Evolutionary conservation across 2,797 vertebrate species (phyloP), one percentile per base, ranked within the genome.

Genomic region (Gallirallus australis): DNA sequence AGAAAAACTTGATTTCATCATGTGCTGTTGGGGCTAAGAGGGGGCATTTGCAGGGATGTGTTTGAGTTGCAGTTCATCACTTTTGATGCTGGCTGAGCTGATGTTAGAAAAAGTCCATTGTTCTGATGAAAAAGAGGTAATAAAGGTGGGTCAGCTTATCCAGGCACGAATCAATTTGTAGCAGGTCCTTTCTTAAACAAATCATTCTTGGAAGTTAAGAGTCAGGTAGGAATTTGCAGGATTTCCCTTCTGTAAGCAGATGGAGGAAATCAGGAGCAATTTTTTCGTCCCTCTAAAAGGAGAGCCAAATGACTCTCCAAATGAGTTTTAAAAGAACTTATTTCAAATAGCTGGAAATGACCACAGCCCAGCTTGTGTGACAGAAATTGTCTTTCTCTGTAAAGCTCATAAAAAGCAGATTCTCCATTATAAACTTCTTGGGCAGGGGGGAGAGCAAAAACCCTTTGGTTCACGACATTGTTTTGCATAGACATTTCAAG

Each of bases 221-320:
- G 90, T 76, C 78, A 81, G 76, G 83, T 48, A 70, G 83, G 27
- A 91, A 79, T 89, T 94, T 81, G 39, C n/a, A 86, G 75, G 52
- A 91, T 90, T 94, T 92, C 70, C 90, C 63, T 76, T 60, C 35
- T 89, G 60, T 81, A 95, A 96, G 96, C 84, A 91, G 64, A 88
- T 63, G 40, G 45, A 92, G 48, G 89, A 90, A 95, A 89, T 88
- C 50, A 90, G 69, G 95, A 56, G 60, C 54, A 40, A 30, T 87
- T 94, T 95, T 86, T 84, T 73, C 37, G 59, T 63, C 56, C 47
- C 63, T 78, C 39, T 78, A 64, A 70, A 85, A 83, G 81, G 23
- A 89, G 60, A 94, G 54, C 24, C 47, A 86, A 81, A 40, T 30
- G 24, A 37, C 25, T 68, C 60, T 87, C 76, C 75, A 71, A 57